These are phyloP conservation scores for Notiomystis cincta DNA, from an alignment of 2,113 vertebrate species.

Conservation along the genomic window DNA sequence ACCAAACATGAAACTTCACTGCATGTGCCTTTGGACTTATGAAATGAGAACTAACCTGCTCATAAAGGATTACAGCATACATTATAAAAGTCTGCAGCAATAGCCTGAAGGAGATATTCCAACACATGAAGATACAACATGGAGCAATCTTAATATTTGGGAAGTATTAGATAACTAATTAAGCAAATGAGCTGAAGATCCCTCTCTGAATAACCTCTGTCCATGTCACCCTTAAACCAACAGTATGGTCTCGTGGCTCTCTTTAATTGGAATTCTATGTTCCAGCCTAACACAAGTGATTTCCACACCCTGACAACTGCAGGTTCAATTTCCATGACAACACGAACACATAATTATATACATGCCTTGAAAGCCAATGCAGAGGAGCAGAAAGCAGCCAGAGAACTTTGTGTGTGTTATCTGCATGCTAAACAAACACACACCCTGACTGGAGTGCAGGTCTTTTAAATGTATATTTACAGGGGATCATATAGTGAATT, in stretches of 20 bases:
- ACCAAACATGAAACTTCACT: background rate
- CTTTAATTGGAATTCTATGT: constrained; percentile 1
- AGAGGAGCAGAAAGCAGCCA: background rate
- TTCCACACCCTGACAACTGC: constrained; percentile 56
- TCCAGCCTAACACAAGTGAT: constrained; percentile 54
- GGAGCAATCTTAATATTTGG: background rate
- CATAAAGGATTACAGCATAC: background rate
- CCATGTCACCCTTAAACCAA: background rate
- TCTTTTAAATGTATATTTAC: background rate
- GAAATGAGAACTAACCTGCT: background rate
- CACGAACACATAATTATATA: constrained; percentile 63
- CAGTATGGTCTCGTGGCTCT: background rate
- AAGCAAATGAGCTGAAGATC: background rate
- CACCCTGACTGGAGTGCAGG: background rate
- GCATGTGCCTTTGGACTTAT: background rate
- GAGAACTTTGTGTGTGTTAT: background rate
- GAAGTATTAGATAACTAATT: background rate
- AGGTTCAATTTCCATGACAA: constrained; percentile 72
- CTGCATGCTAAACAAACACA: background rate
- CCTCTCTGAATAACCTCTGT: background rate
- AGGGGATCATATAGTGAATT: background rate
- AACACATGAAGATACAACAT: background rate
- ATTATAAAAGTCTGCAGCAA: background rate
- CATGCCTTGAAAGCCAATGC: background rate
- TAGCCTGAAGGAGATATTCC: background rate